These are phyloP conservation scores for Diorhabda elongata DNA, from an alignment of 1,140 invertebrate species.

Conservation along the genomic window DNA sequence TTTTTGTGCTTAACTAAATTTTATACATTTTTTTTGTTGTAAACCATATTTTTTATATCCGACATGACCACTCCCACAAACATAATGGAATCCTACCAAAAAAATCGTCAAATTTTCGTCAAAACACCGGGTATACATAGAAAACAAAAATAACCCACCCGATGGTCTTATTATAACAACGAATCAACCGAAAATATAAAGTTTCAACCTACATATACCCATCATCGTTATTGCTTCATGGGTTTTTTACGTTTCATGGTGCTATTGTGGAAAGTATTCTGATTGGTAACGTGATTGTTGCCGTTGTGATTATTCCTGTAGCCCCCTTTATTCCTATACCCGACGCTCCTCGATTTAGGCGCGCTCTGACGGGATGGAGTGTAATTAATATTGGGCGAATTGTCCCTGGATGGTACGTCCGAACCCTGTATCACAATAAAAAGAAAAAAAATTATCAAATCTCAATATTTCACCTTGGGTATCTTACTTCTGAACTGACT, in stretches of 20 bases:
- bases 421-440: conserved; percentile 32
- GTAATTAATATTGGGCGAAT: conserved; percentile 39
- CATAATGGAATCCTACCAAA: too few species aligned
- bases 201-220: neutral
- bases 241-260: conserved; percentile 34
- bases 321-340: neutral
- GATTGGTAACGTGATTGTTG: conserved; percentile 14
- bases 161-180: neutral
- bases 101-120: neutral
- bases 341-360: conserved; percentile 9
- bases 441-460: neutral
- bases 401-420: conserved; percentile 40
- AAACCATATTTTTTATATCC: too few species aligned
- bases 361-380: conserved; percentile 15
- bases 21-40: too few species aligned
- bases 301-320: neutral
- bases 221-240: conserved; percentile 26
- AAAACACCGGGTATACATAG: neutral
- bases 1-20: too few species aligned
- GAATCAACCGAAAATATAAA: neutral
- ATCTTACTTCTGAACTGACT: conserved; percentile 42
- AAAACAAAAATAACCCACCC: neutral
- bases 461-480: neutral
- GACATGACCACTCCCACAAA: too few species aligned
- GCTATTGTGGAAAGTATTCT: conserved; percentile 23